A percentile compares a stretch with the other conserved stretches of the same genome.
Conservation (phyloP, 1,140 invertebrate species). For the Spodoptera litura region DNA sequence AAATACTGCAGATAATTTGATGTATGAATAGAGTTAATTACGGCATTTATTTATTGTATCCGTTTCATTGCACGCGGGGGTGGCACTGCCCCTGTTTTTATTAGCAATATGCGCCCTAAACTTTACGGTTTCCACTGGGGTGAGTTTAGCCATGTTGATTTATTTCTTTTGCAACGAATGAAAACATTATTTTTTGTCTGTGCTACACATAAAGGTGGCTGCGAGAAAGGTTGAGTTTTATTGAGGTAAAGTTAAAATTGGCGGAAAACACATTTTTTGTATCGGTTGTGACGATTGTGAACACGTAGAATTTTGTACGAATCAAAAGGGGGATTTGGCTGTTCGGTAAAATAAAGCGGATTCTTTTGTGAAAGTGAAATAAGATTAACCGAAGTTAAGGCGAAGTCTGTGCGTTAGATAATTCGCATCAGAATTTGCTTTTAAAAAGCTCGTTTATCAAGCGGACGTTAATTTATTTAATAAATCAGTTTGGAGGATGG, state of each 20-base stretch:
- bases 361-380: conserved; percentile 51
- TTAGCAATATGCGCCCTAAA: conserved; percentile 68
- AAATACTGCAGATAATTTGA: conserved; percentile 73
- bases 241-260: conserved; percentile 57
- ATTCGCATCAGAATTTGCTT: conserved; percentile 60
- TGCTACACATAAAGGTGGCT: conserved; percentile 53
- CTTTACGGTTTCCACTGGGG: conserved; percentile 59
- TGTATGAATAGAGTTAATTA: conserved; percentile 82
- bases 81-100: conserved; percentile 68
- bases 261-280: conserved; percentile 57
- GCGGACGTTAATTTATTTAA: conserved; percentile 79
- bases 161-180: conserved; percentile 66
- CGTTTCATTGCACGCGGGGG: conserved; percentile 65
- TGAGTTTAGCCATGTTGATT: conserved; percentile 66
- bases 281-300: conserved; percentile 48
- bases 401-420: conserved; percentile 35
- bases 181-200: conserved; percentile 60
- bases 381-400: conserved; percentile 52
- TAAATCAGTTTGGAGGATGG: conserved; percentile 75
- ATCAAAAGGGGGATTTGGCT: conserved; percentile 61
- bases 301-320: conserved; percentile 41
- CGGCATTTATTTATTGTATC: conserved; percentile 80
- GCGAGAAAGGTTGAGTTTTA: conserved; percentile 60
- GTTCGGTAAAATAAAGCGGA: conserved; percentile 45
- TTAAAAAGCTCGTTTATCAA: conserved; percentile 72